Conservation (phyloP, 1,140 invertebrate species). For the Olivierus martensii region DNA sequence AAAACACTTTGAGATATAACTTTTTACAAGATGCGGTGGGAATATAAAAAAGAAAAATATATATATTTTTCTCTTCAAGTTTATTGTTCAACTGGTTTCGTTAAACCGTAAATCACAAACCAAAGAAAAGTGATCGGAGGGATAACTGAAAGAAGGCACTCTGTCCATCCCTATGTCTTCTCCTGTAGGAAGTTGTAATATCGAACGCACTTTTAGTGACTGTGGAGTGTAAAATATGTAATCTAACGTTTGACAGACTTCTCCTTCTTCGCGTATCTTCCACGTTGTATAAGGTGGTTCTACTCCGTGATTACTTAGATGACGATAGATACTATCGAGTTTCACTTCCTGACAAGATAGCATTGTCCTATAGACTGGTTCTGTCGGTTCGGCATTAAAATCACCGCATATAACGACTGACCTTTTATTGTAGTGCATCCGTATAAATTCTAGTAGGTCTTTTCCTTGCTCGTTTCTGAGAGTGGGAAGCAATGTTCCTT, state of each 20-base stretch:
- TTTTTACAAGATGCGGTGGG: too few species aligned
- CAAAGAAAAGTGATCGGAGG: slow-evolving; percentile 66
- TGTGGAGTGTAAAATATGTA: slow-evolving; percentile 56
- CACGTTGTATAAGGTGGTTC: slow-evolving; percentile 62
- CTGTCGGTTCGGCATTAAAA: slow-evolving; percentile 60
- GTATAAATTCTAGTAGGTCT: slow-evolving; percentile 48
- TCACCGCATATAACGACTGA: slow-evolving; percentile 54
- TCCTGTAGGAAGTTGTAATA: slow-evolving; percentile 47
- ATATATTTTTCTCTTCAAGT: too few species aligned
- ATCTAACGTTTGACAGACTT: slow-evolving; percentile 59
- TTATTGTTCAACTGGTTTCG: slow-evolving; percentile 25
- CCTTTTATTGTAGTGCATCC: slow-evolving; percentile 26
- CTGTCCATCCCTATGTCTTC: slow-evolving; percentile 50
- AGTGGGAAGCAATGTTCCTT: slow-evolving; percentile 48
- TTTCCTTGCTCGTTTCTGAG: slow-evolving; percentile 59
- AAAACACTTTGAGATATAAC: too few species aligned
- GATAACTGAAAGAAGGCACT: slow-evolving; percentile 52
- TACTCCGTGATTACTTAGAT: slow-evolving; percentile 5
- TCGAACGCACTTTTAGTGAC: slow-evolving; percentile 40
- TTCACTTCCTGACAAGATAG: slow-evolving; percentile 23
- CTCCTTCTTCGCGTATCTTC: slow-evolving; percentile 56
- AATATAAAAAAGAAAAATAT: too few species aligned
- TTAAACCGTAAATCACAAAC: slow-evolving; percentile 45
- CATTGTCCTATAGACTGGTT: slow-evolving; percentile 51
- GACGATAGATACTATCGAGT: slow-evolving; percentile 30